Evolutionary conservation across 2,888 invertebrate species (phyloP).

Genomic region (Xylota sylvarum): DNA sequence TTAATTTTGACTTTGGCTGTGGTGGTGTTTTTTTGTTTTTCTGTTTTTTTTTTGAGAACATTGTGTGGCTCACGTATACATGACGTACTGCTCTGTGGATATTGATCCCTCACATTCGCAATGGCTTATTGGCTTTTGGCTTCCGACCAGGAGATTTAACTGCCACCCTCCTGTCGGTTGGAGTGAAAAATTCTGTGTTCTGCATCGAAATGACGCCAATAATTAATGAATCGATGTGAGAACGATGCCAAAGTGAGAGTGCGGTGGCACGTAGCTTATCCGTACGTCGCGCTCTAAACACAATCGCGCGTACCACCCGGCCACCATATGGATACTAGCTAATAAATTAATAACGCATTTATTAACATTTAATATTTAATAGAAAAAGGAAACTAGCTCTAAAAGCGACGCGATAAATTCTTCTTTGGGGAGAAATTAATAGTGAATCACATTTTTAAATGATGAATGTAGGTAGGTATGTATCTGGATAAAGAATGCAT

Average conservation of each 20-base stretch:
- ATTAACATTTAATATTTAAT: neutral
- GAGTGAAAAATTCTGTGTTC: conserved; percentile 28
- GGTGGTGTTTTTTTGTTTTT: neutral
- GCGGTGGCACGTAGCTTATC: conserved; percentile 24
- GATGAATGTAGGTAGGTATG: neutral
- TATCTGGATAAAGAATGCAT: neutral
- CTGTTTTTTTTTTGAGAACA: neutral
- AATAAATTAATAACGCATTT: conserved; percentile 28
- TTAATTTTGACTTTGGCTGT: conserved; percentile 27
- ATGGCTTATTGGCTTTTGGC: conserved; percentile 37
- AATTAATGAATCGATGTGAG: conserved; percentile 25
- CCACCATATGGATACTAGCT: neutral
- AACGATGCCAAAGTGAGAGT: neutral
- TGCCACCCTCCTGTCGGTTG: neutral
- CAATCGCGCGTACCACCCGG: neutral
- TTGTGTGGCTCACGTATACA: conserved; percentile 10
- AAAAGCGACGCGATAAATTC: neutral
- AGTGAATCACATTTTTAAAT: neutral
- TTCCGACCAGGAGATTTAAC: neutral
- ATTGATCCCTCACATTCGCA: conserved; percentile 13
- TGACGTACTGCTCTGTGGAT: neutral
- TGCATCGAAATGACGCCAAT: conserved; percentile 37
- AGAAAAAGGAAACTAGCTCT: neutral
- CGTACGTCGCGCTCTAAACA: neutral
- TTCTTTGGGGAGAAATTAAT: neutral